Evolutionary conservation across 2,888 invertebrate genomes (phyloP).

Genomic region (Endotricha flammealis): DNA sequence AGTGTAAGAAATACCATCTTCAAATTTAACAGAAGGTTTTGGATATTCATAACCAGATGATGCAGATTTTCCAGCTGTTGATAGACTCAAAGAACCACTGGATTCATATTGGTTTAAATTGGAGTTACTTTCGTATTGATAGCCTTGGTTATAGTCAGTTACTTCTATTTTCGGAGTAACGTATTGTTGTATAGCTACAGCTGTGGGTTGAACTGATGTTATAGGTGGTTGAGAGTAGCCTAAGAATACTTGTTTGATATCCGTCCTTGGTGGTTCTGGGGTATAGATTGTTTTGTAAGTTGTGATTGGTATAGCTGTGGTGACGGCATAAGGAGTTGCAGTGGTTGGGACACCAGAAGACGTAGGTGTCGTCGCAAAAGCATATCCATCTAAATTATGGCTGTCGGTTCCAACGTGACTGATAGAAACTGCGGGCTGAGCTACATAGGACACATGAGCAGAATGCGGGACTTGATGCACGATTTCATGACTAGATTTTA

Average conservation of each 20-base stretch:
- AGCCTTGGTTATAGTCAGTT: constrained; percentile 47
- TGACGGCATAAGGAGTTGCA: constrained; percentile 57
- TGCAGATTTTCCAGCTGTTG: constrained; percentile 19
- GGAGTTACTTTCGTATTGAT: constrained; percentile 38
- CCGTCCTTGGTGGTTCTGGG: constrained; percentile 56
- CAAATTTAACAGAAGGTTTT: constrained; percentile 55
- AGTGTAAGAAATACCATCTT: constrained; percentile 54
- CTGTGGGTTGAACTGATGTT: constrained; percentile 59
- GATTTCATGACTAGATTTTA: constrained; percentile 28
- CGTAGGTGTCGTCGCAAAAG: constrained; percentile 58
- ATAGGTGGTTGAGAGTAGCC: constrained; percentile 62
- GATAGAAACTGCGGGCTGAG: constrained; percentile 58
- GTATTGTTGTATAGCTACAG: constrained; percentile 41
- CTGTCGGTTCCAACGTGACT: constrained; percentile 56
- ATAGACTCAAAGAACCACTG: constrained; percentile 16
- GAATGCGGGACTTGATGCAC: constrained; percentile 38
- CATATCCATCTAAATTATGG: constrained; percentile 54
- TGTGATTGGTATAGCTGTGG: constrained; percentile 49
- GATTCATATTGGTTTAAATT: constrained; percentile 19
- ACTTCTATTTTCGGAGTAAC: constrained; percentile 44
- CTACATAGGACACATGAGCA: constrained; percentile 43
- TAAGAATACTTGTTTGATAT: constrained; percentile 64
- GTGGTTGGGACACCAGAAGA: constrained; percentile 66
- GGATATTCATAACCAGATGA: constrained; percentile 51
- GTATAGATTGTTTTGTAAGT: constrained; percentile 59